These are phyloP conservation scores for Camponotus fellah DNA, from an alignment of 2,888 invertebrate genomes.

Conservation along the genomic window DNA sequence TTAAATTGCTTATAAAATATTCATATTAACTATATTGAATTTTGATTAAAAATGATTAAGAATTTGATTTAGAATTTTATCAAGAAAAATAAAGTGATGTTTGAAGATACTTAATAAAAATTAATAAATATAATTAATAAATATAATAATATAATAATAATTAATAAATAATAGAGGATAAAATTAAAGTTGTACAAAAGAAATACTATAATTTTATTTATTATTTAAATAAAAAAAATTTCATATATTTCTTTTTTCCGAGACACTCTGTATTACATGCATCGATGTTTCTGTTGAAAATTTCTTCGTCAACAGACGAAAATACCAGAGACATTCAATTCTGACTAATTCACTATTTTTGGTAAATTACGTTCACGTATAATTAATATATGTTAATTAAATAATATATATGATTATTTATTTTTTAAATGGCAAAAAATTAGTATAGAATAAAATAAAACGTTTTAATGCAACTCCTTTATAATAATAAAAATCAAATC, in stretches of 20 bases:
- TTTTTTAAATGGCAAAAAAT: not conserved
- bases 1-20: not conserved
- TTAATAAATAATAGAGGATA: not conserved
- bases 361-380: not conserved
- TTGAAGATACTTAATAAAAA: not conserved
- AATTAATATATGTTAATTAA: not conserved
- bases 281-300: conserved; percentile 30
- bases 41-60: not conserved
- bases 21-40: not conserved
- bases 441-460: not conserved
- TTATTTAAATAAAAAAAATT: not conserved
- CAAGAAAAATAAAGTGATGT: not conserved
- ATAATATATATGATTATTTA: not conserved
- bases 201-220: not conserved
- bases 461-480: not conserved
- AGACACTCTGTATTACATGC: not conserved
- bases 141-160: too few species aligned
- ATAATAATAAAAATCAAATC: not conserved
- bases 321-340: conserved; percentile 35
- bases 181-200: too few species aligned
- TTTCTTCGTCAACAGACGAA: conserved; percentile 29
- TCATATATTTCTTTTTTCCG: not conserved
- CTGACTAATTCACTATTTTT: conserved; percentile 41
- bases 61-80: conserved; percentile 1
- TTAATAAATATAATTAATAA: not conserved